Base-by-base conservation (phyloP, 2,797 vertebrate genomes). In the Arctocebus calabarensis region DNA sequence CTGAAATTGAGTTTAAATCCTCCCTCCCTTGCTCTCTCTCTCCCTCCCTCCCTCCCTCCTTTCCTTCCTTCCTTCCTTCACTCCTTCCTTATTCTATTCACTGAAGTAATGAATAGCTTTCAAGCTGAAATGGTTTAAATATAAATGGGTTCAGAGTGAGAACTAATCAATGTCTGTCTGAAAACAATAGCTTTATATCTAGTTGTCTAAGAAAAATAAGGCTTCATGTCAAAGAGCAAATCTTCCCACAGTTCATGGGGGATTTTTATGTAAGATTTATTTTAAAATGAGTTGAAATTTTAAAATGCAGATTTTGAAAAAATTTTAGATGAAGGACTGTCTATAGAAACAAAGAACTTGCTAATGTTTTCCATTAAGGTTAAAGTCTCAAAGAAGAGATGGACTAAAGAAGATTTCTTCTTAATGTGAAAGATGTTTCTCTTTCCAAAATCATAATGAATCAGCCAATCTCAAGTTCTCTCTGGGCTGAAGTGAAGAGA, bases 111-210 rank as follows among this genome's bases (percentile, higher is more conserved):
- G 83, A 84, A 52, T 37, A 88, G 64, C 23, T 85, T 66, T 64
- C 10, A 71, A 66, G 10, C 40, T 22, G 7, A 66, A 66, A n/a
- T 48, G 40, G 22, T 23, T 94, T 79, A 83, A 92, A 43, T 23
- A 7, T 40, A 61, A 57, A 79, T 57, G 61, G 1, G 7, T 84
- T 90, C 34, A 88, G 68, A 86, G 23, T 45, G 55, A 94, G 68
- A 94, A 75, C 29, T 23, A 88, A 91, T 81, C 29, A 82, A 29
- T 79, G 32, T 92, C 61, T 71, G 27, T 92, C 64, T 82, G 40
- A 91, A 37, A 94, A 78, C 3, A 70, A 61, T 40, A 70, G 12
- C 1, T 10, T 73, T 94, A n/a, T 12, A 22, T 55, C 17, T 2
- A 22, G 16, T 64, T 96, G 43, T 59, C n/a, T 79, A 81, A 71